Base-by-base conservation (phyloP, 2,113 vertebrate genomes). In the Hemibagrus wyckioides region DNA sequence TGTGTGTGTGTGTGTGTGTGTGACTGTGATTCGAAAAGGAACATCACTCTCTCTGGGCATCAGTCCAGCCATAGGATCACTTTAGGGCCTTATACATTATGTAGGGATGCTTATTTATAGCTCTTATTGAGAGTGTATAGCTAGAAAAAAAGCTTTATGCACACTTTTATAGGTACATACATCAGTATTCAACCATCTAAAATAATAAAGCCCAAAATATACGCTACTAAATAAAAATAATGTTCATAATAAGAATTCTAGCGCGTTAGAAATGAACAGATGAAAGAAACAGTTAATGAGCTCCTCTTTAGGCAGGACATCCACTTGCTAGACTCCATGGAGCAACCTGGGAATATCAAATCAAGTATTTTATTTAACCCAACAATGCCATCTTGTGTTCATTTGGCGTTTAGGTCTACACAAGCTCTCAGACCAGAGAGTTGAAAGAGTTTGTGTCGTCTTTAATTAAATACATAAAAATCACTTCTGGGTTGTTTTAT, bases 361-460 rank as follows among this genome's bases (percentile, higher is more conserved):
- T 50, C 0, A 48, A 65, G 8, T 50, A 11, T 76, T 23, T 52
- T 19, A 44, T 77, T 50, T 39, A 39, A 19, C 25, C 11, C 75
- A 83, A 80, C 81, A 87, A 71, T 90, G 88, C 88, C 90, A 89
- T 86, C 90, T 90, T n/a, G 10, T 59, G 85, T 14, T 87, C 76
- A 87, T 14, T 10, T 33, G n/a, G n/a, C 0, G 3, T 33, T 33
- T 33, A 17, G 14, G 2, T 17, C 19, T 36, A 7, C 17, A 80
- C 9, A 1, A 80, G 19, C 23, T 80, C 33, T 80, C 2, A 33
- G 17, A 48, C 23, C 23, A 44, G 23, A 44, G 23, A 73, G 1
- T 25, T 44, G 36, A 36, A 69, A 25, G 30, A 36, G 65, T 69
- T 71, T 14, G 11, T 28, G 25, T 28, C 1, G n/a, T 65, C n/a